Evolutionary conservation across 2,888 invertebrate genomes (phyloP).

Genomic region (Acronicta psi): DNA sequence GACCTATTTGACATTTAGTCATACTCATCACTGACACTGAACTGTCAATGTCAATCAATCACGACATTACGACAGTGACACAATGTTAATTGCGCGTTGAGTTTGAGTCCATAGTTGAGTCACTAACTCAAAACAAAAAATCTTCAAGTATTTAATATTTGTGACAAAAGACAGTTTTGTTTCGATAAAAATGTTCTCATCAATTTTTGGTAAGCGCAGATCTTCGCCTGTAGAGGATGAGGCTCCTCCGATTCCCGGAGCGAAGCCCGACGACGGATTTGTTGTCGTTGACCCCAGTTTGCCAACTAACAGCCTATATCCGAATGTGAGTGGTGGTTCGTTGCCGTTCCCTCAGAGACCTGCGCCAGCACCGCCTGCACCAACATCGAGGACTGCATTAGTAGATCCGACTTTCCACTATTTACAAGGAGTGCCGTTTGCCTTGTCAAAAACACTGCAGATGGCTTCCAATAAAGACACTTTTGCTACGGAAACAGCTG

Average conservation of each 20-base stretch:
- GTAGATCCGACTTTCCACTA: slow-evolving; percentile 81
- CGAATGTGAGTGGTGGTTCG: slow-evolving; percentile 69
- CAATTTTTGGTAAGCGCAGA: slow-evolving; percentile 83
- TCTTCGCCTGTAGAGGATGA: slow-evolving; percentile 84
- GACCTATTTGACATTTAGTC: too few relatives aligned
- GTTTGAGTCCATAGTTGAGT: too few relatives aligned
- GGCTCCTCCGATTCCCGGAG: slow-evolving; percentile 82
- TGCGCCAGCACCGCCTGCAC: slow-evolving; percentile 77
- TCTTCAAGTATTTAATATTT: slow-evolving; percentile 1
- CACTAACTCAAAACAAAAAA: not conserved
- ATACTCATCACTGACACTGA: too few relatives aligned
- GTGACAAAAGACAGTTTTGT: not conserved
- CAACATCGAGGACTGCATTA: slow-evolving; percentile 55
- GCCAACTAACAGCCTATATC: slow-evolving; percentile 73
- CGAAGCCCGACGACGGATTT: slow-evolving; percentile 78
- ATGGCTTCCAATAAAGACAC: slow-evolving; percentile 83
- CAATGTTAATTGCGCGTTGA: too few relatives aligned
- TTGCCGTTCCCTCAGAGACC: slow-evolving; percentile 70
- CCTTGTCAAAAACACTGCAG: slow-evolving; percentile 83
- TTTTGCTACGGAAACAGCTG: slow-evolving; percentile 83
- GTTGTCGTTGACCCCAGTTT: slow-evolving; percentile 76
- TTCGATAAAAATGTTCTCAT: slow-evolving; percentile 79
- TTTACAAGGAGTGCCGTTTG: slow-evolving; percentile 88
- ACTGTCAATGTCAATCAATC: too few relatives aligned
- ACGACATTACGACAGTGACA: too few relatives aligned